Evolutionary conservation across 2,888 invertebrate species (phyloP), one percentile per base, ranked within the genome.

Genomic region (Orchesellides sinensis): DNA sequence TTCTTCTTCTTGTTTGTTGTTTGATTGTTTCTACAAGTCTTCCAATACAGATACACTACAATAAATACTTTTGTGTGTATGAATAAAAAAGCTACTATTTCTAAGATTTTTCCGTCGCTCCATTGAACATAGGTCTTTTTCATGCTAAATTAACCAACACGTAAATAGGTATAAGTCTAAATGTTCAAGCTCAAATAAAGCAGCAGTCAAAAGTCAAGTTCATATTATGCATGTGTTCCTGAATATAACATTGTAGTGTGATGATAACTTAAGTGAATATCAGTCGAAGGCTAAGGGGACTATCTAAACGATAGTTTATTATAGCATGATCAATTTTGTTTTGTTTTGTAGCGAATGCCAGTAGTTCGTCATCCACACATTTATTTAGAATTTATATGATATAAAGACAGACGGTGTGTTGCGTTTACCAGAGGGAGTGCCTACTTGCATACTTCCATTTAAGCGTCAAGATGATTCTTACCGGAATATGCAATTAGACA

Each of bases 271-370:
- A 17, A 40, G 59, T 54, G 65, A 69, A 77, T 77, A 40, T 54
- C 40, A 47, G 66, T 49, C 66, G 80, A 80, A 80, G 80, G 80
- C 68, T 73, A 80, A 80, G 72, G 80, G 73, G 45, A 32, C 49
- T 29, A 17, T 56, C 35, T 49, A 29, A 49, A 61, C 10, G 17
- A 63, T 47, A 49, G 65, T 47, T 47, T 40, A 40, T n/a, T n/a
- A n/a, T n/a, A n/a, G n/a, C n/a, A n/a, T n/a, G n/a, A n/a, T n/a
- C n/a, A n/a, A n/a, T n/a, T n/a, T n/a, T n/a, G n/a, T n/a, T n/a
- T n/a, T n/a, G n/a, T n/a, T n/a, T n/a, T n/a, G n/a, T n/a, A n/a
- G n/a, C n/a, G n/a, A n/a, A n/a, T n/a, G n/a, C n/a, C n/a, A n/a
- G n/a, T 59, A 25, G 14, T n/a, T 49, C n/a, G 6, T n/a, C 27